Conservation (phyloP, 2,113 vertebrate genomes). For the Tetraodon nigroviridis region DNA sequence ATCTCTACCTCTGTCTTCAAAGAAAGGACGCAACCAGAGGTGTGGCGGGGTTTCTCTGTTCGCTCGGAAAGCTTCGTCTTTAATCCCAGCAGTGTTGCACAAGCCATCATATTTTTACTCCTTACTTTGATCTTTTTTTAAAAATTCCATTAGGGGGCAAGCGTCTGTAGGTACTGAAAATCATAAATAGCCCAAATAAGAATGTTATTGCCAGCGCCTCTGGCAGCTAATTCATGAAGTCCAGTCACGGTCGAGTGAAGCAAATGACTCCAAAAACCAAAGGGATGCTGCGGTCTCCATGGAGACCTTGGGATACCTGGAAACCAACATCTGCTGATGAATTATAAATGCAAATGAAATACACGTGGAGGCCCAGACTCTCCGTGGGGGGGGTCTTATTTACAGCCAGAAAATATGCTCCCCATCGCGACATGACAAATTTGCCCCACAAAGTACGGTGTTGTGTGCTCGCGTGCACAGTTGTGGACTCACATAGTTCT, state of each 20-base stretch:
- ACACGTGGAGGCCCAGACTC: conserved; percentile 38
- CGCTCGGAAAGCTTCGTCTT: conserved; percentile 12
- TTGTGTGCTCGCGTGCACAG: conserved; percentile 30
- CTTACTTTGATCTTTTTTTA: conserved; percentile 28
- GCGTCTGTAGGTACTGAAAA: conserved; percentile 30
- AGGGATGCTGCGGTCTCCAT: conserved; percentile 42
- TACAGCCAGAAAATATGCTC: conserved; percentile 46
- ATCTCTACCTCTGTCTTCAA: conserved; percentile 23
- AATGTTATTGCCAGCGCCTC: conserved; percentile 20
- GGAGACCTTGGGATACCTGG: conserved; percentile 52
- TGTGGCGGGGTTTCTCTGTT: conserved; percentile 12
- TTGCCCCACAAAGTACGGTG: conserved; percentile 13
- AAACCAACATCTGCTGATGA: conserved; percentile 62
- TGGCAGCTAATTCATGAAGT: conserved; percentile 18
- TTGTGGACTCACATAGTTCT: conserved; percentile 28
- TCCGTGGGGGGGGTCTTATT: conserved; percentile 49
- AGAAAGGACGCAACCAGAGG: conserved; percentile 22
- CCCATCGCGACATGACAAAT: conserved; percentile 26
- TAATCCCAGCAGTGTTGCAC: conserved; percentile 28
- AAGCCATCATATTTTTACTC: conserved; percentile 6
- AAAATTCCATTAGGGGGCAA: conserved; percentile 8
- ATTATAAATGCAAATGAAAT: conserved; percentile 62
- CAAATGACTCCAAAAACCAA: conserved; percentile 51
- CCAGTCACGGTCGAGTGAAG: background rate
- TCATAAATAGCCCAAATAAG: conserved; percentile 36